Base-by-base conservation (phyloP, 2,888 invertebrate species). In the Drosophila phalerata region DNA sequence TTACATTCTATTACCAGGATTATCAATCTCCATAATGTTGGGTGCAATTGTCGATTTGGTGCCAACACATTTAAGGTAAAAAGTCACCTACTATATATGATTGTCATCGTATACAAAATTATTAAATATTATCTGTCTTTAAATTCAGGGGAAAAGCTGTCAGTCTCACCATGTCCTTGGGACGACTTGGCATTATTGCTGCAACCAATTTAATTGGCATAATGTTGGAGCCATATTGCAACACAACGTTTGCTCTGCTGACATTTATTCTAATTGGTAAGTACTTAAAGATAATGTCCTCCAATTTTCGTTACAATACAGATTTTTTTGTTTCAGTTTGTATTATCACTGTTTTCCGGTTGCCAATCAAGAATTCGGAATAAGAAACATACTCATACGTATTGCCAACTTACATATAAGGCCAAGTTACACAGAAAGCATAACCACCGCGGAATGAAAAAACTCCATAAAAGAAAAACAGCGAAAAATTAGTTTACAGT, bases 31-130 rank as follows among this genome's bases (percentile, higher is more conserved):
- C 0, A 88, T 90, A 22, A 89, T 91, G 90, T 71, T 86, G 25
- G 91, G 90, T 0, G 90, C 89, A 5, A 69, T 91, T 51, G 91
- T 91, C n/a, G 91, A 91, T 47, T 69, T 91, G 34, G 78, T 91
- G 4, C 91, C 91, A n/a, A 91, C 91, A 0, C 73, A 89, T 43
- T 74, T 91, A 48, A 84, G 91, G 91, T 91, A 65, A 22, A 1
- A 6, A 19, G 5, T 15, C 9, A 9, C 17, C 19, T 19, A 42
- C 1, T 0, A 13, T n/a, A 37, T 17, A 40, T 40, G 17, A 10
- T 3, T 42, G 19, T 6, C 5, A 6, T 3, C 40, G 1, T 42
- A 3, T n/a, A 43, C 3, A 25, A n/a, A 3, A 8, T 22, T n/a
- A 22, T 90, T 91, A 64, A 17, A 8, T 53, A n/a, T 3, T 47